Base-by-base conservation (phyloP, 2,113 vertebrate genomes). In the Sakesphorus luctuosus region DNA sequence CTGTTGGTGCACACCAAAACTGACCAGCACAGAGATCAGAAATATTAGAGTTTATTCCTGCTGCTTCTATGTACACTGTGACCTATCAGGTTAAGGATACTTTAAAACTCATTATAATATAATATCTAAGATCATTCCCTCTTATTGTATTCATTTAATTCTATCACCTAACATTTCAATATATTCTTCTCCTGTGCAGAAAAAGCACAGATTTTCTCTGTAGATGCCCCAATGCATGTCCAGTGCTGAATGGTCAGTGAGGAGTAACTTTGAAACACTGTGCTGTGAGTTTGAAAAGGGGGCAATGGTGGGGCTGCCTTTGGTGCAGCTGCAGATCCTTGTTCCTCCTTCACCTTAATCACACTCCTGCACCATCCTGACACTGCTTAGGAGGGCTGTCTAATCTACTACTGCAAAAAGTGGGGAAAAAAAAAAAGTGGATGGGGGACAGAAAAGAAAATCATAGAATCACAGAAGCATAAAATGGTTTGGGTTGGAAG, bases 221-320 rank as follows among this genome's bases (percentile, higher is more conserved):
- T 11, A 35, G 58, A 7, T 53, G 11, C 15, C 17, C 33, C 11
- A 26, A 0, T 63, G 18, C 25, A 19, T 10, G 14, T n/a, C 18
- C 49, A 58, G 23, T 11, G 11, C 20, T 84, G 58, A 75, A 55
- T 50, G 19, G 21, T 43, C 49, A 76, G 23, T 8, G 17, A 59
- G 18, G 17, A 9, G 4, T 49, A 10, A 3, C 23, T 58, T 52
- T 20, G 44, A 90, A 94, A 38, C 0, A 0, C 7, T 2, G 4
- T 35, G 11, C 35, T 38, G n/a, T 2, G 10, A n/a, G 25, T 7
- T 18, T 63, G 86, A 58, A 46, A 52, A 71, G 12, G 43, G 24
- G 25, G 13, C 12, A 23, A 3, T 62, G 44, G 13, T 2, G 2
- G 38, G 33, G 49, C 55, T 92, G 43, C 63, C 44, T 50, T 29